Evolutionary conservation across 1,140 invertebrate genomes (phyloP).

Genomic region (Nymphalis io): DNA sequence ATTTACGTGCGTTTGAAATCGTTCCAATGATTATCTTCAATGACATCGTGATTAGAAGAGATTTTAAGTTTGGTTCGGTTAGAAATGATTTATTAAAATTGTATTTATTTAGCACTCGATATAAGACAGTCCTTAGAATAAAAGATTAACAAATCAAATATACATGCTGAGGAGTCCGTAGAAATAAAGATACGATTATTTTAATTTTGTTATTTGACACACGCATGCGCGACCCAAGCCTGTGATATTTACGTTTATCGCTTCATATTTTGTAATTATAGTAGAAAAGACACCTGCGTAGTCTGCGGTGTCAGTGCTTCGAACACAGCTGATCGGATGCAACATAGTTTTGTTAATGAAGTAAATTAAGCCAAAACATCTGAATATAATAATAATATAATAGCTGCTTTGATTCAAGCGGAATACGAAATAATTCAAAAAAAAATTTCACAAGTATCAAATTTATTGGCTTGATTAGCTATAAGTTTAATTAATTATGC

Average conservation of each 20-base stretch:
- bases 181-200: too few species aligned
- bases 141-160: neutral
- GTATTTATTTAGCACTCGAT: conserved; percentile 8
- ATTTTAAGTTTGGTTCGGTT: too few species aligned
- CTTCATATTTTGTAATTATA: conserved; percentile 48
- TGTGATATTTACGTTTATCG: conserved; percentile 45
- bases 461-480: conserved; percentile 49
- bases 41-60: too few species aligned
- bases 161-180: too few species aligned
- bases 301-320: conserved; percentile 34
- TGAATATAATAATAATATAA: too few species aligned
- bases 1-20: too few species aligned
- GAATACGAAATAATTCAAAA: conserved; percentile 29
- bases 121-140: neutral
- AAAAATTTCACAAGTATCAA: conserved; percentile 32
- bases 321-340: conserved; percentile 40
- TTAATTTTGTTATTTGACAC: conserved; percentile 38
- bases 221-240: conserved; percentile 28
- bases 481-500: conserved; percentile 53
- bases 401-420: conserved; percentile 29
- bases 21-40: too few species aligned
- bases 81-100: neutral
- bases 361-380: conserved; percentile 30
- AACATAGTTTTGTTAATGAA: conserved; percentile 39
- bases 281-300: conserved; percentile 41